phyloP scores from a whole-genome alignment of 1,140 invertebrate genomes.

The Drosophila paulistorum region DNA sequence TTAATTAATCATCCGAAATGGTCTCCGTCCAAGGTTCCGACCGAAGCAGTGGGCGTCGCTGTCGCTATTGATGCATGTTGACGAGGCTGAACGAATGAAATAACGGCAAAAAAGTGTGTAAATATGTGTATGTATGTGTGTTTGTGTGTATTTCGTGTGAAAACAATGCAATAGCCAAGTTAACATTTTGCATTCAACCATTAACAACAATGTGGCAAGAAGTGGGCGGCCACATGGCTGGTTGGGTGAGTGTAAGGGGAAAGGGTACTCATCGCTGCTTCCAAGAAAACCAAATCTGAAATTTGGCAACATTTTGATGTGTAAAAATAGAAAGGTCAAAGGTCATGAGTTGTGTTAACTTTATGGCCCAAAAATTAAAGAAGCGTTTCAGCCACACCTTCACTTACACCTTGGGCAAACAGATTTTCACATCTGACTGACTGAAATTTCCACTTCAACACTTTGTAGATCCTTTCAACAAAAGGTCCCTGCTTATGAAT shows the following conservation, averaged over 20 bases:
- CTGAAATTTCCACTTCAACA: no score
- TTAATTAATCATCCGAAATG: constrained; percentile 21
- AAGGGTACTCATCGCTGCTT: background rate
- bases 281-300: background rate
- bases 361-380: background rate
- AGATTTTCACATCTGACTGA: no score
- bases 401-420: no score
- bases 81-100: constrained; percentile 3
- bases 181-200: constrained; percentile 9
- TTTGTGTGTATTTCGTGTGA: constrained; percentile 6
- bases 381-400: background rate
- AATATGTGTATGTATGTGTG: background rate
- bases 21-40: constrained; percentile 11
- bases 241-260: background rate
- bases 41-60: constrained; percentile 5
- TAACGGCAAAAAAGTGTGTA: constrained; percentile 9
- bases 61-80: constrained; percentile 6
- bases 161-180: constrained; percentile 11
- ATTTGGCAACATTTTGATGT: constrained; percentile 3
- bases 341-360: background rate
- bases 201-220: background rate
- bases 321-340: background rate
- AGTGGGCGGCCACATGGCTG: no score
- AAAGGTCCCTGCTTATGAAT: no score
- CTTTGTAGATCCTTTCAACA: no score